phyloP scores from a whole-genome alignment of 2,888 invertebrate species.

The Parthenolecanium corni region DNA sequence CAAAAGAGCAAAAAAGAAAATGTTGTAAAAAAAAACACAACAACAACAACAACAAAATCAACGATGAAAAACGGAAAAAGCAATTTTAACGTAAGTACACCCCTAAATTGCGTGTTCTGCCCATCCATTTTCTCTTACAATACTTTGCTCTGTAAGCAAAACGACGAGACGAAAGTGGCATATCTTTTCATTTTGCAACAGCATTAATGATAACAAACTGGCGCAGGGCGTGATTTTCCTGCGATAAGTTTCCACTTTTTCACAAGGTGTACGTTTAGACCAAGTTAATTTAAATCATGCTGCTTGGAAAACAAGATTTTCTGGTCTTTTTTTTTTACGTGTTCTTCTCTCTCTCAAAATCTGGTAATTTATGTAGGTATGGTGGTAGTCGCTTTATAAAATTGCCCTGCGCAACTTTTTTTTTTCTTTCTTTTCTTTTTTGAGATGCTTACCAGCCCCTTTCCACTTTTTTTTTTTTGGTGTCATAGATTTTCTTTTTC shows the following conservation, averaged over 20 bases:
- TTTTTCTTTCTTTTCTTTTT: too few relatives aligned
- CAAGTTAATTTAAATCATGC: slow-evolving; percentile 7
- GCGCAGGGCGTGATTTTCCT: slow-evolving; percentile 1
- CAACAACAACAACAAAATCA: neutral
- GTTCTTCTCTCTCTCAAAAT: neutral
- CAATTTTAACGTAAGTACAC: slow-evolving; percentile 22
- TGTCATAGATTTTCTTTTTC: too few relatives aligned
- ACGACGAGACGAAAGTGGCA: slow-evolving; percentile 1
- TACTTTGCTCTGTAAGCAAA: neutral
- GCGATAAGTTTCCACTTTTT: neutral
- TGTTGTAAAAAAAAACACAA: neutral
- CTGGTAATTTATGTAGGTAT: neutral
- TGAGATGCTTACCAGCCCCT: too few relatives aligned
- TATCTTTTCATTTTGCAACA: slow-evolving; percentile 19
- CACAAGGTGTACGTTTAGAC: neutral
- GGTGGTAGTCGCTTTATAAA: too few relatives aligned
- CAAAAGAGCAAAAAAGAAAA: neutral
- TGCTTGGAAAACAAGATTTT: neutral
- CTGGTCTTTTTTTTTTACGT: neutral
- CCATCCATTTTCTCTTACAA: slow-evolving; percentile 13
- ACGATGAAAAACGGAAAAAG: slow-evolving; percentile 23
- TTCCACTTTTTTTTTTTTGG: too few relatives aligned
- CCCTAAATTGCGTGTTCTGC: slow-evolving; percentile 21
- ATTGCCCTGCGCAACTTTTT: too few relatives aligned
- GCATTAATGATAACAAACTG: slow-evolving; percentile 21